Percentiles rank a stretch among this genome's conserved stretches.
These are phyloP conservation scores for Odocoileus hemionus DNA, from an alignment of 2,113 vertebrate genomes.

Conservation along the genomic window DNA sequence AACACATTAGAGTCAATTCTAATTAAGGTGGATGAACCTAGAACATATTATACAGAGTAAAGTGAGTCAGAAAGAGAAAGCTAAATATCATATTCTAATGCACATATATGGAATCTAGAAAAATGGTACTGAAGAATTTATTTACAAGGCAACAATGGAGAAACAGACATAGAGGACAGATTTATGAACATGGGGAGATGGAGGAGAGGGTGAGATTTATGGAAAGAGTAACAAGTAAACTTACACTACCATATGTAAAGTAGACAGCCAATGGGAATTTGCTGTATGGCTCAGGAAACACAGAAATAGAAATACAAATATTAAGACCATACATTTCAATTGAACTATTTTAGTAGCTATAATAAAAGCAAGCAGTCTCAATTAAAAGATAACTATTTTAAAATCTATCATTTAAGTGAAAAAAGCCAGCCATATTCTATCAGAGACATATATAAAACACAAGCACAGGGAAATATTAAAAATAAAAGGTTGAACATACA, in stretches of 20 bases:
- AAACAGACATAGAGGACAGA: not conserved
- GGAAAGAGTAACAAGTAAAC: not conserved
- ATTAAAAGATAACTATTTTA: not conserved
- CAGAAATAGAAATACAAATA: not conserved
- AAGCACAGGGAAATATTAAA: not conserved
- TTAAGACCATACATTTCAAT: slow-evolving; percentile 1
- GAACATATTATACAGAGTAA: not conserved
- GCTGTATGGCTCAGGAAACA: not conserved
- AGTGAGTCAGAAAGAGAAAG: not conserved
- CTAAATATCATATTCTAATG: not conserved
- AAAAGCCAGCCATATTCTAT: not conserved
- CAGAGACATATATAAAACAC: not conserved
- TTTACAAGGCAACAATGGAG: not conserved
- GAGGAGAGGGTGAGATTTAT: not conserved
- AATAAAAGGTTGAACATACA: not conserved
- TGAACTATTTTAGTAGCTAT: not conserved
- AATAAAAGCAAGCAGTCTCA: not conserved
- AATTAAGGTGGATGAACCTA: not conserved
- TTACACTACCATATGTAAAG: not conserved
- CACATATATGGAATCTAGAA: not conserved
- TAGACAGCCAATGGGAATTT: not conserved
- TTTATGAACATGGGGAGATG: not conserved
- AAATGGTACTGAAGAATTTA: not conserved
- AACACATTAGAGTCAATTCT: not conserved
- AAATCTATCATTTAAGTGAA: not conserved